These are phyloP conservation scores for Pseudorhiza aurosa DNA, from an alignment of 30 jellyfish, hydroid and myxozoan species.

Conservation along the genomic window DNA sequence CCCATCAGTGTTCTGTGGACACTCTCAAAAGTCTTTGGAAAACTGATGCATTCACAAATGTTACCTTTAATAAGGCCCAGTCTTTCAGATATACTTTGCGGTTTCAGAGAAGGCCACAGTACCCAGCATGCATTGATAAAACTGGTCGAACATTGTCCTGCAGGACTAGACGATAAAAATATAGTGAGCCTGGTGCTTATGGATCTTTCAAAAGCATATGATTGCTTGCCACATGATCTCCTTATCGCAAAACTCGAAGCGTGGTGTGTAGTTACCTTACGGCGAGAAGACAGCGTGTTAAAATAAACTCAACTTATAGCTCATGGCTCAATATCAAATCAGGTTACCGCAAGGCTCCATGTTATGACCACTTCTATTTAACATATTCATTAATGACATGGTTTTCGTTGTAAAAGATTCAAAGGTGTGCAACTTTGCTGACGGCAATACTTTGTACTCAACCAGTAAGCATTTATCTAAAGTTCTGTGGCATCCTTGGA, in stretches of 20 bases:
- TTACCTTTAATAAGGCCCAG: too few relatives aligned
- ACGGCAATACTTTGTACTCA: slow-evolving; percentile 4
- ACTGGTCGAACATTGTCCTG: background rate
- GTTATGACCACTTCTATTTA: background rate
- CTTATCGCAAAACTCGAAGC: slow-evolving; percentile 3
- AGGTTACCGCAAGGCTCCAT: slow-evolving; percentile 13
- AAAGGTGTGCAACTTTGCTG: slow-evolving; percentile 11
- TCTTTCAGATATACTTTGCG: too few relatives aligned
- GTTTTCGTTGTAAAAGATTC: background rate
- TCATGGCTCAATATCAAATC: slow-evolving; percentile 13
- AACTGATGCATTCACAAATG: too few relatives aligned
- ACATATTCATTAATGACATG: background rate
- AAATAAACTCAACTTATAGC: slow-evolving; percentile 9
- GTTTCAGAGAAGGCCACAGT: too few relatives aligned
- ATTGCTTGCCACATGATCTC: background rate
- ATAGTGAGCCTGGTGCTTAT: background rate
- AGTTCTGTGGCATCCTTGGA: too few relatives aligned
- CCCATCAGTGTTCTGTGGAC: too few relatives aligned
- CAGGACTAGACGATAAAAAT: background rate
- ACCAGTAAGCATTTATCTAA: too few relatives aligned
- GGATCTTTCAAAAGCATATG: slow-evolving; percentile 3
- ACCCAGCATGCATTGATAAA: background rate
- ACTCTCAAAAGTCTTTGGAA: too few relatives aligned
- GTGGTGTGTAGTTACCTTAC: slow-evolving; percentile 1
- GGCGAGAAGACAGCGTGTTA: slow-evolving; percentile 6